Conservation (phyloP, 2,888 invertebrate species). For the Pantelozetes paolii region DNA sequence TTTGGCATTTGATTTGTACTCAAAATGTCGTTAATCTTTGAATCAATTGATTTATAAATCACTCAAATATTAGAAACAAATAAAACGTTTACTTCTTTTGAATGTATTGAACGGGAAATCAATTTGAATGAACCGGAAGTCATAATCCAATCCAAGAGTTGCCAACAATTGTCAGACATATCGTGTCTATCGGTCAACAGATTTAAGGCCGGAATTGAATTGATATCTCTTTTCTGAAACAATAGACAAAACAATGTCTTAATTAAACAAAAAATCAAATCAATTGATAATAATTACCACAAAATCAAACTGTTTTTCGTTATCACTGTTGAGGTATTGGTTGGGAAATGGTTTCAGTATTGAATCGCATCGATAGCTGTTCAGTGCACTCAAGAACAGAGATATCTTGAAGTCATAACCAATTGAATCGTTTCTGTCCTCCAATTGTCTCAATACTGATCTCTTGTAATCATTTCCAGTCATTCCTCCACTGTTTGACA, state of each 20-base stretch:
- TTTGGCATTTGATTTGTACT: neutral
- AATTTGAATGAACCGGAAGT: neutral
- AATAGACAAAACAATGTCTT: no score
- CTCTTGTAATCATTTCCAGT: neutral
- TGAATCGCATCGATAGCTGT: constrained; percentile 19
- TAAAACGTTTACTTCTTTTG: neutral
- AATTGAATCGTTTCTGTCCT: neutral
- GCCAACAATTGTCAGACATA: constrained; percentile 15
- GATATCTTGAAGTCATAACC: neutral
- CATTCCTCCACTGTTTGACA: neutral
- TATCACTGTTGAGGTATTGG: neutral
- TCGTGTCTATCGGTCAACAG: neutral
- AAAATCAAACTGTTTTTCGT: constrained; percentile 16
- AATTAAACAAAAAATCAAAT: neutral
- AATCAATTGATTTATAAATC: neutral
- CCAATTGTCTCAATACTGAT: neutral
- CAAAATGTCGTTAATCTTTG: neutral
- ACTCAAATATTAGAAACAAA: neutral
- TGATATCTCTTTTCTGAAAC: neutral
- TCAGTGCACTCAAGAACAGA: neutral
- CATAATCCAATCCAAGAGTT: constrained; percentile 10
- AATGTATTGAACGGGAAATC: neutral
- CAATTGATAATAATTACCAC: neutral
- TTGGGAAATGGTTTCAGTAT: constrained; percentile 15
- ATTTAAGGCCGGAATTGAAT: neutral